Conservation (phyloP, 1,140 invertebrate species). For the Dinoponera quadriceps region DNA sequence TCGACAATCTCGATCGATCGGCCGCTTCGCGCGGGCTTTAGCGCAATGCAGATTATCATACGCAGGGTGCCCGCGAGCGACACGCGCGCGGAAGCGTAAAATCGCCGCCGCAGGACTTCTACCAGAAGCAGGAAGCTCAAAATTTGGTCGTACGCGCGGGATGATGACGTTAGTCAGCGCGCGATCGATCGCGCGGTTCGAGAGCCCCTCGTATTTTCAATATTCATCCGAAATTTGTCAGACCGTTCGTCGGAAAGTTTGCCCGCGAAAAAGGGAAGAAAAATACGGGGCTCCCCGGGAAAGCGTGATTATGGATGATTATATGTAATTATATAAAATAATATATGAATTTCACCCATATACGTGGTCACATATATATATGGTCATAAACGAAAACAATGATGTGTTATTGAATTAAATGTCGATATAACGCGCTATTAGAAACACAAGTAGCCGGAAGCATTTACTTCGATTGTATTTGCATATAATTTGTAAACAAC, state of each 20-base stretch:
- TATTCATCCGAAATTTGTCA: constrained; percentile 32
- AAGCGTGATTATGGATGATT: no score
- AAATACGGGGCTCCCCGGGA: no score
- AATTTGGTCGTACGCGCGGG: constrained; percentile 63
- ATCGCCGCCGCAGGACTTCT: constrained; percentile 38
- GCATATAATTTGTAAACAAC: no score
- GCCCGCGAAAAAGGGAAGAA: no score
- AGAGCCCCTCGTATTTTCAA: constrained; percentile 50
- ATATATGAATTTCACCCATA: no score
- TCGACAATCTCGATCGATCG: not conserved
- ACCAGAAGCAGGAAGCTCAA: constrained; percentile 35
- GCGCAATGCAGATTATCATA: constrained; percentile 41
- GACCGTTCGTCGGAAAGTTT: not conserved
- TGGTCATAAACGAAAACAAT: no score
- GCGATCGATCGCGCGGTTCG: constrained; percentile 68
- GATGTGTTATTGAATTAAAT: no score
- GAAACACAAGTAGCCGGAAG: no score
- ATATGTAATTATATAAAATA: no score
- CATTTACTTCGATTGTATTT: no score
- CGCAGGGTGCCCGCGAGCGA: not conserved
- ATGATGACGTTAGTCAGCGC: constrained; percentile 70
- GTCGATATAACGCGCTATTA: no score
- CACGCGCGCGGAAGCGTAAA: constrained; percentile 46
- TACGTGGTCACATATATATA: no score
- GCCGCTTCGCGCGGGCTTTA: constrained; percentile 38